A percentile compares a stretch with the other conserved stretches of the same genome.
These are phyloP conservation scores for Catagonus wagneri DNA, from an alignment of 2,113 vertebrate genomes.

Conservation along the genomic window DNA sequence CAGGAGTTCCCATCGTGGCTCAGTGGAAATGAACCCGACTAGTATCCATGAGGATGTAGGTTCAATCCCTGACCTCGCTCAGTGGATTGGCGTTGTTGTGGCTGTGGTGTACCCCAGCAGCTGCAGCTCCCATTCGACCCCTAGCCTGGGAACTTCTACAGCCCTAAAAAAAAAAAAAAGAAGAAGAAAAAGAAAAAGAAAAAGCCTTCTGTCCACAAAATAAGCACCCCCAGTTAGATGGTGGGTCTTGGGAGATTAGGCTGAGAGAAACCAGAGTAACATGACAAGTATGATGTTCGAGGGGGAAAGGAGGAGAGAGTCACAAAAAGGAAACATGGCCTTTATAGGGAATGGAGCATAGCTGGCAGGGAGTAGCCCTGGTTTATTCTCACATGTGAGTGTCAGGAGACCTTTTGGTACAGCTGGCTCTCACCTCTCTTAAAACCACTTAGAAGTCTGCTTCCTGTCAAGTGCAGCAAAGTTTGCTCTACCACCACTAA, in stretches of 20 bases:
- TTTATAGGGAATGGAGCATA: neutral
- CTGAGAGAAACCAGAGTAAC: neutral
- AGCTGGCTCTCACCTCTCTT: neutral
- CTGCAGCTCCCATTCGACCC: no score
- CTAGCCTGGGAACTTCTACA: no score
- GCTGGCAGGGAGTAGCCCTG: neutral
- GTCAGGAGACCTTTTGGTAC: neutral
- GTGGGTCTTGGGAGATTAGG: neutral
- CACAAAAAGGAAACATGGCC: neutral
- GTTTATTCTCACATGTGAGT: neutral
- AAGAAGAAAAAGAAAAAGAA: neutral
- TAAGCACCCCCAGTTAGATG: neutral
- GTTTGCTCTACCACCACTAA: neutral
- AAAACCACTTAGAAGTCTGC: neutral
- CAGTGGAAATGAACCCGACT: no score
- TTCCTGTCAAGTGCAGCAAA: neutral
- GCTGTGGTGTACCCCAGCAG: no score
- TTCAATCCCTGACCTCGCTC: no score
- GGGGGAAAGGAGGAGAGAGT: neutral
- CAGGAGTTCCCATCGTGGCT: no score
- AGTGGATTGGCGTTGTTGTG: no score
- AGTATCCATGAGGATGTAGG: no score
- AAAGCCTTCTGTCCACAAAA: neutral
- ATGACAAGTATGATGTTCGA: neutral
- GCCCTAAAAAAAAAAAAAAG: no score